A percentile compares a stretch with the other conserved stretches of the same genome.
Conservation (phyloP, 1,140 invertebrate genomes). For the Physella acuta region DNA sequence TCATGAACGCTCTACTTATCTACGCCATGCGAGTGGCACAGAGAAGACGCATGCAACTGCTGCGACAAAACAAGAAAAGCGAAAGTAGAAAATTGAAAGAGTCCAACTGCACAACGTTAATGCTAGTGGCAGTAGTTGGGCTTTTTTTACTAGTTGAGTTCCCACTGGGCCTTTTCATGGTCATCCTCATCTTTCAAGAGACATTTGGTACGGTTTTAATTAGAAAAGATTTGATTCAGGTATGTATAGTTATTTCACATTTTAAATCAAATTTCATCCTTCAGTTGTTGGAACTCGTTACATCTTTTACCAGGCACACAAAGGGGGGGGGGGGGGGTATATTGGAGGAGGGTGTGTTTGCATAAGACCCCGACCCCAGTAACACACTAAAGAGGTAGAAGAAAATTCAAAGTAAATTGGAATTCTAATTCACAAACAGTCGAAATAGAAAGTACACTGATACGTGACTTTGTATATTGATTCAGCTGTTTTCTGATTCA, state of each 20-base stretch:
- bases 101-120: slow-evolving; percentile 88
- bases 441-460: too few relatives aligned
- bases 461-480: too few relatives aligned
- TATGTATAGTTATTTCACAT: slow-evolving; percentile 38
- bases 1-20: slow-evolving; percentile 86
- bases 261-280: too few relatives aligned
- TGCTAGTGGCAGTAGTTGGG: slow-evolving; percentile 92
- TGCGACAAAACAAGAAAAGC: slow-evolving; percentile 81
- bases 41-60: slow-evolving; percentile 74
- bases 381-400: too few relatives aligned
- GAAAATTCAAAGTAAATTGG: too few relatives aligned
- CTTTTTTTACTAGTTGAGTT: slow-evolving; percentile 89
- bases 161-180: slow-evolving; percentile 75
- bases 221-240: slow-evolving; percentile 23
- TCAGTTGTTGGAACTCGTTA: too few relatives aligned
- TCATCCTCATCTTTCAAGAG: slow-evolving; percentile 79
- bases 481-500: too few relatives aligned
- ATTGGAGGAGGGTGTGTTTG: not conserved
- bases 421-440: too few relatives aligned
- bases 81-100: slow-evolving; percentile 81
- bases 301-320: not conserved
- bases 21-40: slow-evolving; percentile 80
- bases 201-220: slow-evolving; percentile 62
- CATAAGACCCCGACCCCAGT: too few relatives aligned
- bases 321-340: not conserved